Percentiles rank a stretch among this genome's conserved stretches.
Conservation (phyloP, 1,140 invertebrate species). For the Drosophila baimaii region DNA sequence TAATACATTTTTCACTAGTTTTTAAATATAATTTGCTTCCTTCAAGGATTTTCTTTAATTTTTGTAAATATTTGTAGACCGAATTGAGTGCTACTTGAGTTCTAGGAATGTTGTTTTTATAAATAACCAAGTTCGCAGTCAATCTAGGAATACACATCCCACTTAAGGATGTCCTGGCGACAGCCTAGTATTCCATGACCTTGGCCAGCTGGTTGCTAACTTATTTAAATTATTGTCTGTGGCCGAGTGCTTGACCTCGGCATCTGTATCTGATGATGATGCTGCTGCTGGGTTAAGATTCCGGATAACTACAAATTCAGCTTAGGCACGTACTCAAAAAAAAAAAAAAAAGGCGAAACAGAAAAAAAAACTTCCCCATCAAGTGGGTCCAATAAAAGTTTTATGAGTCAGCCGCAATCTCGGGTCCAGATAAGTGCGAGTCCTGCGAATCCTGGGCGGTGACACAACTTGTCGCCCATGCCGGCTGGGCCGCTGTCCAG, state of each 20-base stretch:
- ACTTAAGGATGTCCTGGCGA: constrained; percentile 38
- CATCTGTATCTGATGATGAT: constrained; percentile 50
- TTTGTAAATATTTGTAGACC: not conserved
- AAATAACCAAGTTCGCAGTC: not conserved
- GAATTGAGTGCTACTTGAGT: not conserved
- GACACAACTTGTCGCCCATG: constrained; percentile 60
- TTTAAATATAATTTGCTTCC: not conserved
- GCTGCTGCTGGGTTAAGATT: not conserved
- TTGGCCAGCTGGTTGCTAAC: constrained; percentile 34
- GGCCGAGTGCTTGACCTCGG: constrained; percentile 46
- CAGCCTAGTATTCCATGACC: constrained; percentile 25
- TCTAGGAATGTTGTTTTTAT: not conserved
- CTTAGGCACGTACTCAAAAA: constrained; percentile 52
- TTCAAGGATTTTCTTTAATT: not conserved
- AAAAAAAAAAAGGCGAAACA: constrained; percentile 23
- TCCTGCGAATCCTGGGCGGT: constrained; percentile 25
- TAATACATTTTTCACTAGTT: not conserved
- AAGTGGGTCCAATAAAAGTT: constrained; percentile 52
- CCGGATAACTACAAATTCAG: constrained; percentile 43
- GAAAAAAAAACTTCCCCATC: constrained; percentile 30
- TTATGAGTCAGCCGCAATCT: constrained; percentile 45
- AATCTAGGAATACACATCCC: constrained; percentile 39
- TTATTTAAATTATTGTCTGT: constrained; percentile 59
- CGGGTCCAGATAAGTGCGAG: constrained; percentile 37
- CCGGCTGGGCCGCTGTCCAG: constrained; percentile 14